phyloP scores from a whole-genome alignment of 2,113 vertebrate genomes.

The Apteryx mantelli region DNA sequence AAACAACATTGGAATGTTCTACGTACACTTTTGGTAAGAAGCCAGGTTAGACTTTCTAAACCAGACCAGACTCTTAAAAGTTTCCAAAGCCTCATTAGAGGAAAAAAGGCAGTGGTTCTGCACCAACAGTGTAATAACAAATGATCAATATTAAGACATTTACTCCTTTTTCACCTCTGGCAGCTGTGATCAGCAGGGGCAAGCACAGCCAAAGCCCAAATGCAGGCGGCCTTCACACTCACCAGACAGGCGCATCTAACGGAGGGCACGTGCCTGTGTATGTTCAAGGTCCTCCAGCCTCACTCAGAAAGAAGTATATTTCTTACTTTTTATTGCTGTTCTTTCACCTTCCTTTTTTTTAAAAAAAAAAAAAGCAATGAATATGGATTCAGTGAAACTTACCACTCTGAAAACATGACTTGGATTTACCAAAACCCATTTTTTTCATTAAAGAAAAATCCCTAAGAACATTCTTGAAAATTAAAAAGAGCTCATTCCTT shows the following conservation, averaged over 20 bases:
- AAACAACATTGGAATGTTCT: neutral
- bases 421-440: neutral
- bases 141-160: neutral
- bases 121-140: neutral
- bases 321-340: neutral
- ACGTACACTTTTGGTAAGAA: neutral
- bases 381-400: neutral
- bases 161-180: neutral
- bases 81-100: neutral
- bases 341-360: neutral
- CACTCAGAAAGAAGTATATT: fast-evolving
- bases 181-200: neutral
- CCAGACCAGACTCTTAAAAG: neutral
- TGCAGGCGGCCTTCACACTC: neutral
- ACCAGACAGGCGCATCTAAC: neutral
- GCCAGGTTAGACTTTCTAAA: neutral
- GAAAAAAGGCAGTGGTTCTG: neutral
- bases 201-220: neutral
- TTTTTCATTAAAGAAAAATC: neutral
- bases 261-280: neutral
- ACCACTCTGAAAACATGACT: neutral
- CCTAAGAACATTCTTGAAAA: neutral
- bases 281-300: neutral
- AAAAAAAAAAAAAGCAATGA: neutral
- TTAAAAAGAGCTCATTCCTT: neutral